These are phyloP conservation scores for Zenarchopterus dispar DNA, from an alignment of 2,797 vertebrate genomes.

Conservation along the genomic window DNA sequence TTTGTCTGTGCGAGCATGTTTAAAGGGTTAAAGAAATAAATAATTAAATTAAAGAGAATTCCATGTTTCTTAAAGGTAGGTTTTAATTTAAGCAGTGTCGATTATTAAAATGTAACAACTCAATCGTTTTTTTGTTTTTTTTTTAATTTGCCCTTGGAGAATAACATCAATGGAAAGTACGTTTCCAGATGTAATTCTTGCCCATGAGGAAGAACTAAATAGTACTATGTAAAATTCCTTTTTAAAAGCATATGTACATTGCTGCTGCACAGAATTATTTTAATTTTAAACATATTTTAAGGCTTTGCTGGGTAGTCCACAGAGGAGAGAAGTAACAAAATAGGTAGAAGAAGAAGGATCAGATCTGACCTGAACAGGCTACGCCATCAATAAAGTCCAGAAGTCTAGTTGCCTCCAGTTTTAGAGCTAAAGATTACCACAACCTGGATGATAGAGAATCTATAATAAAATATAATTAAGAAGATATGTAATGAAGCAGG, in stretches of 20 bases:
- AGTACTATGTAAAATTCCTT: slow-evolving; percentile 23
- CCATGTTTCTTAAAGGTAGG: slow-evolving; percentile 74
- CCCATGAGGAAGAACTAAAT: slow-evolving; percentile 40
- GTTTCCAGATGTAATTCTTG: slow-evolving; percentile 35
- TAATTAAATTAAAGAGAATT: slow-evolving; percentile 76
- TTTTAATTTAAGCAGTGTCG: slow-evolving; percentile 72
- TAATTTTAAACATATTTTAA: neutral
- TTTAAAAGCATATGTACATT: slow-evolving; percentile 8
- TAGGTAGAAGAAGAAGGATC: too few relatives aligned
- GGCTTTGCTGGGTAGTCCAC: neutral
- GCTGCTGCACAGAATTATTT: neutral
- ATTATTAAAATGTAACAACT: slow-evolving; percentile 70
- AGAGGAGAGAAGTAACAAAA: too few relatives aligned
- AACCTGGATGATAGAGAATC: too few relatives aligned
- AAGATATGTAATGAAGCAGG: too few relatives aligned
- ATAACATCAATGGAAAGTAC: slow-evolving; percentile 63
- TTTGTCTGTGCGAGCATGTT: slow-evolving; percentile 65
- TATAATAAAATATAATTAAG: too few relatives aligned
- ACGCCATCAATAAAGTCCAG: too few relatives aligned
- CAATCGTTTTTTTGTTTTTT: slow-evolving; percentile 61
- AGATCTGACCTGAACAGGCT: too few relatives aligned
- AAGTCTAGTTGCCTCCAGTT: too few relatives aligned
- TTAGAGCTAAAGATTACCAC: too few relatives aligned
- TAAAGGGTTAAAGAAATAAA: slow-evolving; percentile 74
- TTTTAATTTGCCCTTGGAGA: slow-evolving; percentile 51